Evolutionary conservation across 2,797 vertebrate species (phyloP).

Genomic region (Cossypha polioptera): DNA sequence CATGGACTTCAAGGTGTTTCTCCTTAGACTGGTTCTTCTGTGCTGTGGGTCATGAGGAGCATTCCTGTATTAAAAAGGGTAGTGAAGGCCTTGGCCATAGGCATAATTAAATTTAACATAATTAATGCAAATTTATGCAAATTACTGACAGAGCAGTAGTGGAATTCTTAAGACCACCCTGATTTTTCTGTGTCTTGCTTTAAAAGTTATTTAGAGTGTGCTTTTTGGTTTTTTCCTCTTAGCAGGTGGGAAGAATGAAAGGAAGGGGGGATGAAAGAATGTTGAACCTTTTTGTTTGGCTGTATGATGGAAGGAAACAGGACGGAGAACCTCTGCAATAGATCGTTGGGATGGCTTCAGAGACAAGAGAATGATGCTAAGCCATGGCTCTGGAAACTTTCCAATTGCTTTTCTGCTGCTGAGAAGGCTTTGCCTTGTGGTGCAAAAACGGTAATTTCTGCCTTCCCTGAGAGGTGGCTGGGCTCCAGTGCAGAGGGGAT

Average conservation of each 20-base stretch:
- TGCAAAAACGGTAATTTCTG: conserved; percentile 81
- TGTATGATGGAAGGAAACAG: conserved; percentile 89
- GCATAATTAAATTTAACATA: not conserved
- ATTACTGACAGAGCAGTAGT: not conserved
- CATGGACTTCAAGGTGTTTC: not conserved
- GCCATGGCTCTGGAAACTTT: conserved; percentile 90
- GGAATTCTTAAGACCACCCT: not conserved
- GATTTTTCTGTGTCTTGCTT: not conserved
- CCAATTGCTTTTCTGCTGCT: conserved; percentile 88
- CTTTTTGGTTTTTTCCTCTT: not conserved
- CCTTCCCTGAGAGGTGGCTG: not conserved
- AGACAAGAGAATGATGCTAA: conserved; percentile 82
- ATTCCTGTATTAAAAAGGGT: not conserved
- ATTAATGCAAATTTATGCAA: not conserved
- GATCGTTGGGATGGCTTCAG: conserved; percentile 83
- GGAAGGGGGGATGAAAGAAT: conserved; percentile 80
- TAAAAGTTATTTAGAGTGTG: not conserved
- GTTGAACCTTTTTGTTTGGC: conserved; percentile 82
- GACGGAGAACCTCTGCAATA: conserved; percentile 82
- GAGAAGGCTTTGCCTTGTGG: conserved; percentile 77
- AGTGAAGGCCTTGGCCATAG: not conserved
- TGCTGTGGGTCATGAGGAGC: not conserved
- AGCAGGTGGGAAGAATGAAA: conserved; percentile 86
- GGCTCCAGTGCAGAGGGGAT: not conserved
- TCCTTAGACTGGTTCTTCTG: not conserved